These are phyloP conservation scores for Rhopalosiphum nymphaeae DNA, from an alignment of 2,888 invertebrate genomes.

Conservation along the genomic window DNA sequence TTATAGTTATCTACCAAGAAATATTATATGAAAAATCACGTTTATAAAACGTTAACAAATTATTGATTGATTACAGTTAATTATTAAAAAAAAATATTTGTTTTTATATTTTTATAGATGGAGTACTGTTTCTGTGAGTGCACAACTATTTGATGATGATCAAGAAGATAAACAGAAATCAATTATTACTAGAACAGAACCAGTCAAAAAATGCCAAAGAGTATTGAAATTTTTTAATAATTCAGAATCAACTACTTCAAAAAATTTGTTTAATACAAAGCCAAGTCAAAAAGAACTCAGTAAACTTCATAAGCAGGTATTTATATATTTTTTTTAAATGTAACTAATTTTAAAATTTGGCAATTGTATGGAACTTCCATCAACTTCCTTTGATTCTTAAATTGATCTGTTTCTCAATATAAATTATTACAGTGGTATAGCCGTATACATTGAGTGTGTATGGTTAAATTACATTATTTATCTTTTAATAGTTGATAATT, in stretches of 20 bases:
- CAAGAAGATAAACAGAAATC: not conserved
- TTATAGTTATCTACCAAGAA: not conserved
- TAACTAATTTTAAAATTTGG: not conserved
- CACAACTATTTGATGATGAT: slow-evolving; percentile 40
- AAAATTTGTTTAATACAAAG: slow-evolving; percentile 42
- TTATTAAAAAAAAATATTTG: not conserved
- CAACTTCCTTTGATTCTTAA: not conserved
- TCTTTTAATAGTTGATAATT: not conserved
- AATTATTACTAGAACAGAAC: slow-evolving; percentile 39
- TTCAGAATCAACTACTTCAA: not conserved
- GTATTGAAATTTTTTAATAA: slow-evolving; percentile 37
- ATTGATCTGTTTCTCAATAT: not conserved
- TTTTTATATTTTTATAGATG: slow-evolving; percentile 35
- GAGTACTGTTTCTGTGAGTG: slow-evolving; percentile 41
- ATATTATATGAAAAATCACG: not conserved
- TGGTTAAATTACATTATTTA: not conserved
- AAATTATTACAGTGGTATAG: not conserved
- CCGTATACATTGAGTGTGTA: not conserved
- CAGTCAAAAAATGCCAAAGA: slow-evolving; percentile 58
- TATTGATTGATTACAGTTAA: no score
- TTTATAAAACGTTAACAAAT: not conserved
- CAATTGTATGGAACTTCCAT: not conserved
- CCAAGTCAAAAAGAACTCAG: slow-evolving; percentile 37
- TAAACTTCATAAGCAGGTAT: slow-evolving; percentile 61
- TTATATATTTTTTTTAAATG: not conserved